These are phyloP conservation scores for Rutilus rutilus DNA, from an alignment of 2,113 vertebrate species.

Conservation along the genomic window DNA sequence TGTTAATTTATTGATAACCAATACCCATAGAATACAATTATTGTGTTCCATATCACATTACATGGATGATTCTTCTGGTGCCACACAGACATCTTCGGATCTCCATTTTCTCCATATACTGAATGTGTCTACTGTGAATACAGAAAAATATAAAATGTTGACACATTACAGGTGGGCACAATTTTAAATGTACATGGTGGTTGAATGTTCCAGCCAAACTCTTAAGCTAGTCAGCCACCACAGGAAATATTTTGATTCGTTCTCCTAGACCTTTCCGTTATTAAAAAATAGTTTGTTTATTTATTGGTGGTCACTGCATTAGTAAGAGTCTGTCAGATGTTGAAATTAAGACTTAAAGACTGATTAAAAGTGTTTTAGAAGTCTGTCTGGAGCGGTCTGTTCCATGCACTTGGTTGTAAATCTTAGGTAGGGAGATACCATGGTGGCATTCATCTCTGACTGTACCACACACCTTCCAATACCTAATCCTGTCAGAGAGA, in stretches of 20 bases:
- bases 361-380: conserved; percentile 61
- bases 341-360: conserved; percentile 64
- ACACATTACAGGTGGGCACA: conserved; percentile 59
- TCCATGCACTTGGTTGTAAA: conserved; percentile 68
- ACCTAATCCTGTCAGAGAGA: conserved; percentile 60
- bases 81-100: conserved; percentile 31
- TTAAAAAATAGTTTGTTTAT: conserved; percentile 66
- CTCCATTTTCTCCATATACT: conserved; percentile 41
- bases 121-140: conserved; percentile 60
- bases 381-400: conserved; percentile 64
- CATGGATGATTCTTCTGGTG: conserved; percentile 29
- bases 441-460: conserved; percentile 65
- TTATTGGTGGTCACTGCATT: conserved; percentile 66
- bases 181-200: conserved; percentile 50
- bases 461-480: conserved; percentile 65
- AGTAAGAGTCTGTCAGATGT: conserved; percentile 63
- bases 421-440: conserved; percentile 68
- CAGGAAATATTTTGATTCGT: conserved; percentile 69
- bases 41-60: neutral
- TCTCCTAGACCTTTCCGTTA: conserved; percentile 65
- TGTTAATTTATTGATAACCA: neutral
- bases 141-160: conserved; percentile 63
- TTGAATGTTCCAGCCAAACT: conserved; percentile 54
- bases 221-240: conserved; percentile 56
- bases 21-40: neutral